A percentile compares a stretch with the other conserved stretches of the same genome.
These are phyloP conservation scores for Phyllostomus hastatus DNA, from an alignment of 2,113 vertebrate genomes.

Conservation along the genomic window DNA sequence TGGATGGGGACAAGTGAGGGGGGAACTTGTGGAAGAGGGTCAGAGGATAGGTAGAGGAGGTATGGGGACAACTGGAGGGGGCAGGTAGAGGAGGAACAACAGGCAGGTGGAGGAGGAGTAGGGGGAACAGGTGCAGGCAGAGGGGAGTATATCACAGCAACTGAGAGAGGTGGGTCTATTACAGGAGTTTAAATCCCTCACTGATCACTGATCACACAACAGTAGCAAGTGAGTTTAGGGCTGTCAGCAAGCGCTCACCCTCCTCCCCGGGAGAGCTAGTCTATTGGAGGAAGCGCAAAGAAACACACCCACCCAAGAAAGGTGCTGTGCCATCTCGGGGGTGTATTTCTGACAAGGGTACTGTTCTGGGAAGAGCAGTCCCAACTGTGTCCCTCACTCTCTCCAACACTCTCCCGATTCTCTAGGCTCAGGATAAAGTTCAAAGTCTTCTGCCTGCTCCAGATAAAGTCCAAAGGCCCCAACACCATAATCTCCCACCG, in stretches of 20 bases:
- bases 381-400: too few relatives aligned
- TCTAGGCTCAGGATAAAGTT: not conserved
- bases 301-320: not conserved
- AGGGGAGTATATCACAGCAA: not conserved
- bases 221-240: too few relatives aligned
- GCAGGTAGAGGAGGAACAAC: not conserved
- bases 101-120: not conserved
- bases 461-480: not conserved
- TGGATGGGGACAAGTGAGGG: not conserved
- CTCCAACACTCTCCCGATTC: not conserved
- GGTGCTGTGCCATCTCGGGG: rapidly evolving
- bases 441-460: not conserved
- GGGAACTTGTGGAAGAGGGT: too few relatives aligned
- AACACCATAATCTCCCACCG: rapidly evolving
- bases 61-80: not conserved
- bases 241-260: not conserved
- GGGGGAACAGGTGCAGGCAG: not conserved
- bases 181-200: not conserved
- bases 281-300: not conserved
- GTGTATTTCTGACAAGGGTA: not conserved
- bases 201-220: not conserved
- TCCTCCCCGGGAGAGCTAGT: not conserved
- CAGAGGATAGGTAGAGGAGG: too few relatives aligned
- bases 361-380: not conserved
- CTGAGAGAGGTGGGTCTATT: rapidly evolving